A percentile compares a stretch with the other conserved stretches of the same genome.
These are phyloP conservation scores for Python bivittatus DNA, from an alignment of 2,113 vertebrate genomes.

Conservation along the genomic window DNA sequence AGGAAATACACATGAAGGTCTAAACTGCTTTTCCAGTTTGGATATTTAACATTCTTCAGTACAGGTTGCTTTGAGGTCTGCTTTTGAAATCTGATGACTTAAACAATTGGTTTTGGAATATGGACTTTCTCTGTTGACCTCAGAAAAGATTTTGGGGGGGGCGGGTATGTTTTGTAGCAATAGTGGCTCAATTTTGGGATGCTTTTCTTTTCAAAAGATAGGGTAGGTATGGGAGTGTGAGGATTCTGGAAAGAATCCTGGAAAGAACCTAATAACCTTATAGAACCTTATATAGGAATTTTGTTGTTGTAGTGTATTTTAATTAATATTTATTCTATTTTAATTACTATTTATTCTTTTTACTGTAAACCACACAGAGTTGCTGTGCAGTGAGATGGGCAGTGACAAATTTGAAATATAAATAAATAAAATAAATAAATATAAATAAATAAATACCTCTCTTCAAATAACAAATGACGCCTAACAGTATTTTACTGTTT, in stretches of 20 bases:
- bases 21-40: neutral
- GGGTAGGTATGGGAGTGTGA: neutral
- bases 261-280: too few species aligned
- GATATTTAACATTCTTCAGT: neutral
- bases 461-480: neutral
- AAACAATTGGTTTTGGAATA: neutral
- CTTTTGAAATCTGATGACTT: slow-evolving; percentile 16
- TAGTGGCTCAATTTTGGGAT: neutral
- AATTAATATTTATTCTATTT: too few species aligned
- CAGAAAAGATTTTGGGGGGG: neutral
- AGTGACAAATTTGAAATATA: too few species aligned
- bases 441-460: too few species aligned
- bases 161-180: neutral
- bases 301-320: too few species aligned
- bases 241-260: neutral
- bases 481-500: neutral
- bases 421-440: too few species aligned
- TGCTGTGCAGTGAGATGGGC: too few species aligned
- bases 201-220: neutral
- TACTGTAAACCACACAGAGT: too few species aligned
- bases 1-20: neutral
- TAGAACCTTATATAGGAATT: too few species aligned
- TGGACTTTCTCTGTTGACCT: neutral
- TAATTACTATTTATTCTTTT: too few species aligned
- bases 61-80: neutral